A percentile compares a stretch with the other conserved stretches of the same genome.
These are phyloP conservation scores for Atethmia centrago DNA, from an alignment of 2,888 invertebrate genomes.

Conservation along the genomic window DNA sequence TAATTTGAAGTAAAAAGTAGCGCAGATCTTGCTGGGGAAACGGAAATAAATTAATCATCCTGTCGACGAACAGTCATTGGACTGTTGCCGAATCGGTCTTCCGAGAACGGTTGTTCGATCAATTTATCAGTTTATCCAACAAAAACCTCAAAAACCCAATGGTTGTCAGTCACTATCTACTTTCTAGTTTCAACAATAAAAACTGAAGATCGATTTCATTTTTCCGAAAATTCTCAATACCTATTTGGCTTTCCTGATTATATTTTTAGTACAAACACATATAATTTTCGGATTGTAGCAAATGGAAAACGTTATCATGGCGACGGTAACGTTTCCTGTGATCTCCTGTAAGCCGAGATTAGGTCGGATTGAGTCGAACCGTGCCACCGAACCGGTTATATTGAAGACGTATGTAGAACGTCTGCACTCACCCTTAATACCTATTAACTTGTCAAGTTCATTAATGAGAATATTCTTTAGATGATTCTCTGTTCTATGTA, in stretches of 20 bases:
- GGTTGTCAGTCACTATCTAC: background rate
- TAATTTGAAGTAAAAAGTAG: too few species aligned
- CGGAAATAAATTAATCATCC: too few species aligned
- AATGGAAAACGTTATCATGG: constrained; percentile 81
- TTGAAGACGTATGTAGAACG: constrained; percentile 72
- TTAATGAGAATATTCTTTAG: constrained; percentile 52
- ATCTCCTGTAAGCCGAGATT: constrained; percentile 86
- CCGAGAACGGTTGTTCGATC: too few species aligned
- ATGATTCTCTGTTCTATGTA: background rate
- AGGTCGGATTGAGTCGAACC: constrained; percentile 81
- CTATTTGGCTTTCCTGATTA: background rate
- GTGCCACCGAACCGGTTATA: constrained; percentile 74
- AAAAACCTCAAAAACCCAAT: background rate
- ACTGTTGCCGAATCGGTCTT: too few species aligned
- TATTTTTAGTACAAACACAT: constrained; percentile 41
- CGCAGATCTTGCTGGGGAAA: too few species aligned
- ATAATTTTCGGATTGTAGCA: constrained; percentile 70
- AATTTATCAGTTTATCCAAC: too few species aligned
- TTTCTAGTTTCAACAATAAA: background rate
- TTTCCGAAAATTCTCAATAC: background rate
- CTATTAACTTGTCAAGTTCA: constrained; percentile 71
- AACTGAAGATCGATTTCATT: background rate
- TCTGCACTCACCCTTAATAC: constrained; percentile 70
- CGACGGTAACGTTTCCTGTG: constrained; percentile 82
- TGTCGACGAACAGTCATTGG: too few species aligned